Evolutionary conservation across 2,797 vertebrate species (phyloP).

Genomic region (Sarcoramphus papa): DNA sequence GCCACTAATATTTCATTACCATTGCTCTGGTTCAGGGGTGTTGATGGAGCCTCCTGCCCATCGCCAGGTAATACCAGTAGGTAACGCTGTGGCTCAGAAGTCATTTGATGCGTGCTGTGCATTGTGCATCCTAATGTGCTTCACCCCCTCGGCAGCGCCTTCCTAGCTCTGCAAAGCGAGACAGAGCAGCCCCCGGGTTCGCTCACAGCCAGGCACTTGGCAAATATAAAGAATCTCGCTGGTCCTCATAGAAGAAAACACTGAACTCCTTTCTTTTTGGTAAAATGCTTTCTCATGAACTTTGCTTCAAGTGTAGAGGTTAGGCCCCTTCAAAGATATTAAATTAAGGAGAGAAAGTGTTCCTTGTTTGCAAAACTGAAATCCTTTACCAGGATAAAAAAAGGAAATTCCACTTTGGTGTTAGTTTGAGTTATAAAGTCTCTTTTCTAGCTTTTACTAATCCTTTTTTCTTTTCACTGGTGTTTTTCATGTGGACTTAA

Average conservation of each 20-base stretch:
- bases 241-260: not conserved
- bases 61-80: fast-evolving
- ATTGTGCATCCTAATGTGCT: too few relatives aligned
- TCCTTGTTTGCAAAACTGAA: not conserved
- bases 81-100: fast-evolving
- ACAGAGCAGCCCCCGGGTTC: not conserved
- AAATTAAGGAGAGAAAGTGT: not conserved
- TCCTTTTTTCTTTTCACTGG: not conserved
- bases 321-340: not conserved
- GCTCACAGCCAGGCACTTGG: not conserved
- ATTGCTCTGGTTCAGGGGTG: not conserved
- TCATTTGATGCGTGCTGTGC: not conserved
- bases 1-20: fast-evolving
- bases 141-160: not conserved
- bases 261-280: not conserved
- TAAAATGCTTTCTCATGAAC: not conserved
- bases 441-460: not conserved
- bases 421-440: not conserved
- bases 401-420: not conserved
- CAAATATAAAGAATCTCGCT: not conserved
- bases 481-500: not conserved
- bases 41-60: not conserved
- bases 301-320: not conserved
- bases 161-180: not conserved
- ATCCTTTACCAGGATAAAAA: not conserved